Evolutionary conservation across 2,888 invertebrate species (phyloP).

Genomic region (Ochlodes sylvanus): DNA sequence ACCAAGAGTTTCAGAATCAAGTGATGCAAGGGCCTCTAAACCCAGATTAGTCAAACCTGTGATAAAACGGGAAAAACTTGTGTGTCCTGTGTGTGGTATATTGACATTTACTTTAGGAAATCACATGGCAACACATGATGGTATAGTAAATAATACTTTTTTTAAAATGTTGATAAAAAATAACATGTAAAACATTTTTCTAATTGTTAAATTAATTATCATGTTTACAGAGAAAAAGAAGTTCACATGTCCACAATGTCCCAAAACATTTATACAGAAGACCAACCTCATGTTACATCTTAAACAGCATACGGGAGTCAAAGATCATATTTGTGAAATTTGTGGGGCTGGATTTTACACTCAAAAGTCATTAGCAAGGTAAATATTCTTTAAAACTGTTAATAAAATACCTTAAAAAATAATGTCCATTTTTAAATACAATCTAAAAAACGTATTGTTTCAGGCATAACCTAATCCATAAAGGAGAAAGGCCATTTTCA

Average conservation of each 20-base stretch:
- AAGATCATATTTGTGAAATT: conserved; percentile 80
- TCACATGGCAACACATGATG: conserved; percentile 80
- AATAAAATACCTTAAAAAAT: background rate
- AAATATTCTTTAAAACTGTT: conserved; percentile 28
- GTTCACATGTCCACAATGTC: conserved; percentile 75
- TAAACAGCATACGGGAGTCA: conserved; percentile 77
- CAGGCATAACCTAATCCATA: conserved; percentile 81
- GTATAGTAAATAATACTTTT: conserved; percentile 50
- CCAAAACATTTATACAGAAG: conserved; percentile 76
- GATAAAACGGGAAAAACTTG: conserved; percentile 76
- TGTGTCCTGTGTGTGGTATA: conserved; percentile 81
- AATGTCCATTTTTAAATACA: background rate
- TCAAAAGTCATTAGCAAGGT: conserved; percentile 80
- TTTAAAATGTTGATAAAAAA: too few relatives aligned
- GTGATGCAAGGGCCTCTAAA: conserved; percentile 32
- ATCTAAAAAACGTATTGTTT: conserved; percentile 47
- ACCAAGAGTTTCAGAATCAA: conserved; percentile 48
- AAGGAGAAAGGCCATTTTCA: conserved; percentile 76
- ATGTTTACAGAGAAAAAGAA: conserved; percentile 73
- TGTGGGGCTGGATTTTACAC: conserved; percentile 82
- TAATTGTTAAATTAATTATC: conserved; percentile 11
- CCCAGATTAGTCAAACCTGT: conserved; percentile 5
- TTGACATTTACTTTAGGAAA: conserved; percentile 77
- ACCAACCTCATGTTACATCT: conserved; percentile 70
- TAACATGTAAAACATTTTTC: background rate